These are phyloP conservation scores for Polydrusus tereticollis DNA, from an alignment of 2,888 invertebrate genomes.

Conservation along the genomic window DNA sequence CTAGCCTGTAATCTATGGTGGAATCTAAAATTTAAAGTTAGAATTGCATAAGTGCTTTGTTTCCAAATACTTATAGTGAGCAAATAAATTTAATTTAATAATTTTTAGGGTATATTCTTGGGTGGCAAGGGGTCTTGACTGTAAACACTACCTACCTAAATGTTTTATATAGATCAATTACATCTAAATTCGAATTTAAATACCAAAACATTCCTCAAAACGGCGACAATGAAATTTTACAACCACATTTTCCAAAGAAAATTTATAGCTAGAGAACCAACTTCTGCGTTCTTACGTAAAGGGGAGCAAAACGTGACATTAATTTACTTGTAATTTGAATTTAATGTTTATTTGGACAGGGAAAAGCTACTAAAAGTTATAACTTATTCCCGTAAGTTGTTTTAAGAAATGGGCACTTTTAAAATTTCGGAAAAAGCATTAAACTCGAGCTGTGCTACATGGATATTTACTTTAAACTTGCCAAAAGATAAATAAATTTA, in stretches of 20 bases:
- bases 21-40: no score
- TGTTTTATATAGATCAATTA: neutral
- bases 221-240: conserved; percentile 1
- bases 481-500: neutral
- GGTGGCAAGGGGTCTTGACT: no score
- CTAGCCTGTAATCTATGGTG: no score
- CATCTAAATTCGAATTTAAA: neutral
- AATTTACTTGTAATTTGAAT: conserved; percentile 12
- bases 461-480: neutral
- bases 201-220: neutral
- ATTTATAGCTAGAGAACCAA: conserved; percentile 10
- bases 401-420: conserved; percentile 4
- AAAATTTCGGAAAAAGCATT: neutral
- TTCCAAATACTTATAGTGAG: no score
- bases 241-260: conserved; percentile 15
- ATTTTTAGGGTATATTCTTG: no score
- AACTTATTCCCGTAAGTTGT: conserved; percentile 9
- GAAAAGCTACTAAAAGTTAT: conserved; percentile 12
- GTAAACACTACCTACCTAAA: neutral
- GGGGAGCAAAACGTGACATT: conserved; percentile 12
- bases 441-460: neutral
- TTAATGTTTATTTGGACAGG: conserved; percentile 15
- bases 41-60: no score
- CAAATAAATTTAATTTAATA: no score
- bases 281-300: conserved; percentile 11